phyloP scores from a whole-genome alignment of 2,797 vertebrate species.

The Aulostomus chinensis region DNA sequence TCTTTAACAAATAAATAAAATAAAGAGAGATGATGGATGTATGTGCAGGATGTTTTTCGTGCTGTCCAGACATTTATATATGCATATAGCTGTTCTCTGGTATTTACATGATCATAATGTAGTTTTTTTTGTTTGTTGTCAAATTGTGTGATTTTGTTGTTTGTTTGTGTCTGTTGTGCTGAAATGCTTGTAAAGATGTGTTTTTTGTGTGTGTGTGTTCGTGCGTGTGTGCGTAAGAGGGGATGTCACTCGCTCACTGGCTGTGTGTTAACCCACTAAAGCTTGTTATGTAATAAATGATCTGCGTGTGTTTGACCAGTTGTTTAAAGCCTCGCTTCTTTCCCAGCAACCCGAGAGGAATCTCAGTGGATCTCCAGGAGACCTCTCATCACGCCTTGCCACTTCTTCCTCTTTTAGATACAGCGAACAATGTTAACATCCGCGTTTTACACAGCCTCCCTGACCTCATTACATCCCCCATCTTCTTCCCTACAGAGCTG shows the following conservation, averaged over 20 bases:
- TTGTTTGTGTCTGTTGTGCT: conserved; percentile 44
- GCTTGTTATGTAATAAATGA: conserved; percentile 75
- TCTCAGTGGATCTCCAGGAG: too few relatives aligned
- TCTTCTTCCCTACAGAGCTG: conserved; percentile 14
- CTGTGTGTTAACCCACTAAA: conserved; percentile 57
- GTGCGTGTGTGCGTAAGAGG: too few relatives aligned
- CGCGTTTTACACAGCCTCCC: neutral
- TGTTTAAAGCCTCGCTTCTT: conserved; percentile 16
- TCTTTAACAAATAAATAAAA: too few relatives aligned
- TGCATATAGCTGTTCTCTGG: neutral
- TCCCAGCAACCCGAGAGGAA: too few relatives aligned
- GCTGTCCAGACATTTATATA: neutral
- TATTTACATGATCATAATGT: neutral
- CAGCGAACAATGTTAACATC: too few relatives aligned
- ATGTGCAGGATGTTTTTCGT: neutral
- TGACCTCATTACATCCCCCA: conserved; percentile 56
- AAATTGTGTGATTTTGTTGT: conserved; percentile 42
- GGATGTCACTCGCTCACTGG: conserved; percentile 31
- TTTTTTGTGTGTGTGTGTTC: conserved; percentile 33
- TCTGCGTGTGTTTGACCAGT: conserved; percentile 47
- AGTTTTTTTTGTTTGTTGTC: conserved; percentile 34
- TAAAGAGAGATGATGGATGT: too few relatives aligned
- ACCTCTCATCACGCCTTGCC: too few relatives aligned
- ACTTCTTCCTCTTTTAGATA: too few relatives aligned
- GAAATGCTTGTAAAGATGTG: conserved; percentile 29